Conservation (phyloP, 2,113 vertebrate genomes). For the Orthonyx spaldingii region DNA sequence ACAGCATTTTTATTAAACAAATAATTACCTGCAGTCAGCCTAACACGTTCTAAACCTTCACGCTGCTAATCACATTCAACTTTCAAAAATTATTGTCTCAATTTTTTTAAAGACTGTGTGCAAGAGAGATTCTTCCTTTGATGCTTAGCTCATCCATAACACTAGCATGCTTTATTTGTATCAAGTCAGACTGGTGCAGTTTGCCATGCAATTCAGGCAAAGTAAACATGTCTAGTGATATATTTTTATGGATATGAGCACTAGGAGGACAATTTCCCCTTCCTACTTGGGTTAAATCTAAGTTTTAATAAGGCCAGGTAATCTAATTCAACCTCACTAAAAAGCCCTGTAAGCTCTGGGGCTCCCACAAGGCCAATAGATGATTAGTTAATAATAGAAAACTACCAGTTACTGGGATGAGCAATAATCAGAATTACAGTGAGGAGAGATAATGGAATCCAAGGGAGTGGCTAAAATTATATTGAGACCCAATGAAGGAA, state of each 20-base stretch:
- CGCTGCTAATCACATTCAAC: background rate
- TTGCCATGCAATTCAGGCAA: background rate
- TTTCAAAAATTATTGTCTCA: background rate
- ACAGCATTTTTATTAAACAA: background rate
- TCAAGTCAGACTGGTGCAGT: background rate
- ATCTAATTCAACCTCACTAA: constrained; percentile 48
- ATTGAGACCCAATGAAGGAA: background rate
- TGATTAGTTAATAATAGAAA: constrained; percentile 65
- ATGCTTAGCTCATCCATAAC: background rate
- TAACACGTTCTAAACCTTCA: background rate
- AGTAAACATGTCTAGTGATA: background rate
- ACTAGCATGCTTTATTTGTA: background rate
- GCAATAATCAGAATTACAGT: constrained; percentile 54
- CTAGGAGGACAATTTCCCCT: background rate
- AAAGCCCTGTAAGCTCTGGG: constrained; percentile 26
- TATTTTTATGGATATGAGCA: background rate
- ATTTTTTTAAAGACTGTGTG: background rate
- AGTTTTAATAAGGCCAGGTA: constrained; percentile 50
- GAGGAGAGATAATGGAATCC: constrained; percentile 17
- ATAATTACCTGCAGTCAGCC: background rate
- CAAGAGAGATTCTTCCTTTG: background rate
- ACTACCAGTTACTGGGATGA: constrained; percentile 25
- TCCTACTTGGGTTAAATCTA: constrained; percentile 7
- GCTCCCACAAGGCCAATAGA: constrained; percentile 16
- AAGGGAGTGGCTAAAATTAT: background rate